phyloP scores from a whole-genome alignment of 1,140 invertebrate genomes.

The Drosophila eugracilis region DNA sequence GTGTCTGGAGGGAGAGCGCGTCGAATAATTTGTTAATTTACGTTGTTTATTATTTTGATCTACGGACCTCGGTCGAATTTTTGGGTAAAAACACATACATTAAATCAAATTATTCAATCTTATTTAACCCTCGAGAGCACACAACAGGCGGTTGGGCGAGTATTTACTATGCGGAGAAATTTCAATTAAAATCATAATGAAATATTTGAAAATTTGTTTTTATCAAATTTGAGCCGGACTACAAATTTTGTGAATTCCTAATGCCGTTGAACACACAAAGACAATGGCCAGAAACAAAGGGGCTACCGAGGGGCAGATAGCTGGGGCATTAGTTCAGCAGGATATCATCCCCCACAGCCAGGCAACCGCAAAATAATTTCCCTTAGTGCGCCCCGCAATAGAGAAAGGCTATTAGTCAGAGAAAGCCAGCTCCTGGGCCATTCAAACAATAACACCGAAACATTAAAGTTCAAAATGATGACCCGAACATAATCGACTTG shows the following conservation, averaged over 20 bases:
- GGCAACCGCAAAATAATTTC: slow-evolving; percentile 54
- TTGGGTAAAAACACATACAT: background rate
- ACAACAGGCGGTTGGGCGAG: background rate
- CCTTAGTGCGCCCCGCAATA: slow-evolving; percentile 44
- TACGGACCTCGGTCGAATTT: background rate
- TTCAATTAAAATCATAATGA: slow-evolving; percentile 83
- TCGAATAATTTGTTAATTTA: slow-evolving; percentile 34
- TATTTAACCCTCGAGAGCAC: background rate
- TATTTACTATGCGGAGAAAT: slow-evolving; percentile 47
- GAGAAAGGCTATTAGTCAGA: slow-evolving; percentile 54
- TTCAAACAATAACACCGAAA: slow-evolving; percentile 73
- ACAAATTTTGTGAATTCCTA: slow-evolving; percentile 70
- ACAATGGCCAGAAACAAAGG: slow-evolving; percentile 57
- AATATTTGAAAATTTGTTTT: slow-evolving; percentile 77
- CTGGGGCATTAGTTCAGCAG: slow-evolving; percentile 13
- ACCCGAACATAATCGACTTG: slow-evolving; percentile 79
- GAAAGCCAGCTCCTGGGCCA: slow-evolving; percentile 8
- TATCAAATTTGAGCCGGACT: slow-evolving; percentile 65
- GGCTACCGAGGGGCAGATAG: slow-evolving; percentile 11
- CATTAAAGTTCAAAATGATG: slow-evolving; percentile 79
- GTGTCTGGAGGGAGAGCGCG: background rate
- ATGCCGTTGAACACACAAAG: slow-evolving; percentile 39
- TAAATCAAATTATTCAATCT: slow-evolving; percentile 14
- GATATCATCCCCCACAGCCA: slow-evolving; percentile 5
- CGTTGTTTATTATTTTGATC: slow-evolving; percentile 29